These are phyloP conservation scores for Ectemnius continuus DNA, from an alignment of 2,888 invertebrate genomes.

Conservation along the genomic window DNA sequence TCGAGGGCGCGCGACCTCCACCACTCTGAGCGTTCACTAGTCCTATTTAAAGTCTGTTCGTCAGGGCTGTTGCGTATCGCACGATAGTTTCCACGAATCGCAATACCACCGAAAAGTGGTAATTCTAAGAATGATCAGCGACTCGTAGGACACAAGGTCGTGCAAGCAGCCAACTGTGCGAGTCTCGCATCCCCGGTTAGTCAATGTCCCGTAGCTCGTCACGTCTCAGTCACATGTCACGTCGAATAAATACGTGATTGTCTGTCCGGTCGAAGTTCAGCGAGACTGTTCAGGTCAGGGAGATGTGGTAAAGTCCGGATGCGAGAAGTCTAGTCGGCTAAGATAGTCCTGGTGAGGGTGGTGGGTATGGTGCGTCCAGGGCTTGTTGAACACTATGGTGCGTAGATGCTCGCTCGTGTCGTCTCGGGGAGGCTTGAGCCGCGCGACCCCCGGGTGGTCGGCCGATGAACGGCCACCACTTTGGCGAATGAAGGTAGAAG, in stretches of 20 bases:
- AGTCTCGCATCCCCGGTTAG: slow-evolving; percentile 4
- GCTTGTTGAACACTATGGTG: slow-evolving; percentile 20
- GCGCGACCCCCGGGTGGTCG: slow-evolving; percentile 50
- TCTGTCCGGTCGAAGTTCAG: too few relatives aligned
- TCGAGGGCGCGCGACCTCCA: slow-evolving; percentile 45
- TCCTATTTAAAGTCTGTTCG: slow-evolving; percentile 21
- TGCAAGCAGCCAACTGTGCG: not conserved
- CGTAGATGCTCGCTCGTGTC: slow-evolving; percentile 14
- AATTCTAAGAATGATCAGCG: slow-evolving; percentile 4
- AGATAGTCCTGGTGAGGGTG: too few relatives aligned
- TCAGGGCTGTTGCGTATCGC: slow-evolving; percentile 3
- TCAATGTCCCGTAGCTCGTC: slow-evolving; percentile 32
- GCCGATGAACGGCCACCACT: slow-evolving; percentile 44
- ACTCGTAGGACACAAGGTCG: not conserved
- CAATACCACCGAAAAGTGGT: not conserved
- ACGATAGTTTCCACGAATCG: not conserved
- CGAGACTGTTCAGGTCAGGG: too few relatives aligned
- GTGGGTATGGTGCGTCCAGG: slow-evolving; percentile 13
- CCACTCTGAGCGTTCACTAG: slow-evolving; percentile 40
- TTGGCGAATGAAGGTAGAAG: slow-evolving; percentile 56
- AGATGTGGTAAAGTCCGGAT: too few relatives aligned
- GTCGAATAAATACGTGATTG: slow-evolving; percentile 3
- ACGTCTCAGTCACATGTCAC: slow-evolving; percentile 44
- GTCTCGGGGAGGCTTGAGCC: slow-evolving; percentile 31
- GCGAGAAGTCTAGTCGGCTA: too few relatives aligned